Evolutionary conservation across 2,888 invertebrate species (phyloP), one percentile per base, ranked within the genome.

Genomic region (Tortrix viridana): DNA sequence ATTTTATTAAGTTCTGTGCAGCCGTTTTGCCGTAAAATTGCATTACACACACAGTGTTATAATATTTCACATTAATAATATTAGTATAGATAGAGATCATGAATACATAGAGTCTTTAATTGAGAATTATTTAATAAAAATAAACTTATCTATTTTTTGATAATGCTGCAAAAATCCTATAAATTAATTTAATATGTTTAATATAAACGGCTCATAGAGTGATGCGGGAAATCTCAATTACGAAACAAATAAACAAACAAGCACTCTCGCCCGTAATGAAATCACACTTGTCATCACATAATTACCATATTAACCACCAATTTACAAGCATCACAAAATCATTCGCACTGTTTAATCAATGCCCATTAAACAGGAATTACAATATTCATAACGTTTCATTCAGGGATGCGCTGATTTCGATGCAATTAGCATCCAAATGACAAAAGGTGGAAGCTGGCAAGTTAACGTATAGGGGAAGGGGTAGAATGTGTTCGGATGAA

Each of bases 371-470:
- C 78, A 65, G 66, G 73, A 84, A 88, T 85, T 81, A 85, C 77
- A 88, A 89, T 89, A 89, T 89, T 89, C 89, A 89, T 88, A 85
- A 79, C 85, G 74, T 70, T 71, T 73, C 71, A 71, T 65, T 65
- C 69, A 66, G 66, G 63, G 65, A 63, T 48, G 60, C 68, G 69
- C 77, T 85, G 82, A 88, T 86, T 84, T 82, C 81, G 74, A 89
- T 89, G 89, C 86, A 88, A 89, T 91, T 92, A 90, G 79, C 89
- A 92, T 91, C 84, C 86, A 87, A 91, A 91, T 89, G 83, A 88
- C 88, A 88, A 89, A 88, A 89, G 87, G 87, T 87, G 83, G 71
- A 65, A 69, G 66, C 68, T 74, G 73, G 72, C 76, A 70, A 69
- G 80, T 81, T 82, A 77, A 74, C 80, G 71, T 74, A 70, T 68